These are phyloP conservation scores for Dromococcyx pavoninus DNA, from an alignment of 2,797 vertebrate species.

Conservation along the genomic window DNA sequence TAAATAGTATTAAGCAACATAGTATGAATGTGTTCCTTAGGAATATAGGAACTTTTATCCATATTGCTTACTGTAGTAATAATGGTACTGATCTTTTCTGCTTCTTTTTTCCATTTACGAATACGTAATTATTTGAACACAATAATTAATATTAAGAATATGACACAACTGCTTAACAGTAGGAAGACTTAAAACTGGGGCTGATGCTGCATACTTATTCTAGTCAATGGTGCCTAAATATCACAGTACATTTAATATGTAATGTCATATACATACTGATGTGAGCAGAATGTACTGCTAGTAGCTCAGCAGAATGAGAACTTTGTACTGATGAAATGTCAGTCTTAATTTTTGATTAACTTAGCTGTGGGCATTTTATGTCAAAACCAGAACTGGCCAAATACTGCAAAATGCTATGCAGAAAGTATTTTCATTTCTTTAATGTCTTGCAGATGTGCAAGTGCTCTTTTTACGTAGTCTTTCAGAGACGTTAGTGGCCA, in stretches of 20 bases:
- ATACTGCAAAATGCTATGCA: neutral
- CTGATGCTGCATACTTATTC: conserved; percentile 20
- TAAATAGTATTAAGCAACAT: neutral
- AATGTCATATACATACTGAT: conserved; percentile 59
- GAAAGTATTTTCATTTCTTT: conserved; percentile 9
- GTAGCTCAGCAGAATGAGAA: conserved; percentile 56
- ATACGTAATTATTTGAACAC: neutral
- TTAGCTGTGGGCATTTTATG: conserved; percentile 55
- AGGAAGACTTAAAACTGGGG: neutral
- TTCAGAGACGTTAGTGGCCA: neutral
- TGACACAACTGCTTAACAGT: conserved; percentile 11
- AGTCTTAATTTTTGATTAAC: conserved; percentile 55
- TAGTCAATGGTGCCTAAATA: conserved; percentile 36
- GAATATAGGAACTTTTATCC: neutral
- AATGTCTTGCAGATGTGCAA: neutral
- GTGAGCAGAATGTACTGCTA: conserved; percentile 41
- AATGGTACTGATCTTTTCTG: neutral
- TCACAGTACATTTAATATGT: conserved; percentile 19
- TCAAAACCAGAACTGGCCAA: conserved; percentile 36
- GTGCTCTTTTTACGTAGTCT: neutral
- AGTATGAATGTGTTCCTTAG: neutral
- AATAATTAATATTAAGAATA: neutral
- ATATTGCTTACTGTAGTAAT: neutral
- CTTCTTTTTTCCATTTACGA: neutral
- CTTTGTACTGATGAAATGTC: conserved; percentile 42